Evolutionary conservation across 2,797 vertebrate species (phyloP), one percentile per base, ranked within the genome.

Genomic region (Peromyscus nudipes): DNA sequence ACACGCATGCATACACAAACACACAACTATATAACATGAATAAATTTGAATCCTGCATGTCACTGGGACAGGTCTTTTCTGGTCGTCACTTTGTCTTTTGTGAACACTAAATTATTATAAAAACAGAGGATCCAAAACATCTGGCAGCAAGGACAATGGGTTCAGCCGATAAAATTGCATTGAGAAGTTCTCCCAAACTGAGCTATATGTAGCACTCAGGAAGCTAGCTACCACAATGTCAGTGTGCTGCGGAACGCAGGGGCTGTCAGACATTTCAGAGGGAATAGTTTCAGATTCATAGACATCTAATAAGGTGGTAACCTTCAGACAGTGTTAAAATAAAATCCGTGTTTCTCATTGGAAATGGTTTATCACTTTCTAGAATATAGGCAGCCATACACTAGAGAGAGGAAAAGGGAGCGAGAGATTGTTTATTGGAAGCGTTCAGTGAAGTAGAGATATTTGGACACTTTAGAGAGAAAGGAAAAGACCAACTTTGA

Each of bases 251-350:
- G 60, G 73, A 67, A 92, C 34, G 7, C 71, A 93, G 27, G 31
- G 62, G 27, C 49, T 87, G 85, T 89, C 77, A 77, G 11, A 65
- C 2, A 65, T 40, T 17, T 1, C 60, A 34, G 52, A 90, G 57
- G 65, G 62, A 92, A 91, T 25, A 83, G 92, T 93, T 79, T 96
- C 92, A 94, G 96, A 77, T 92, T 96, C 83, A 92, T 71, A 12
- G 62, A 82, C 92, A 95, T 83, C 37, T 92, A 95, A 96, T 94
- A 96, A 94, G 69, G 90, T 9, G 92, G 65, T 90, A 94, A 94
- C 75, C 52, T 96, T 96, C 80, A 93, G 89, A 92, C 69, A 96
- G 86, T 65, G 91, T 96, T 96, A 93, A 89, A 96, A 93, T 92
- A 91, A 96, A 96, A 91, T 79, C 16, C 2, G 46, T 89, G 93